Conservation (phyloP, 1,140 invertebrate genomes). For the Proales similis region DNA sequence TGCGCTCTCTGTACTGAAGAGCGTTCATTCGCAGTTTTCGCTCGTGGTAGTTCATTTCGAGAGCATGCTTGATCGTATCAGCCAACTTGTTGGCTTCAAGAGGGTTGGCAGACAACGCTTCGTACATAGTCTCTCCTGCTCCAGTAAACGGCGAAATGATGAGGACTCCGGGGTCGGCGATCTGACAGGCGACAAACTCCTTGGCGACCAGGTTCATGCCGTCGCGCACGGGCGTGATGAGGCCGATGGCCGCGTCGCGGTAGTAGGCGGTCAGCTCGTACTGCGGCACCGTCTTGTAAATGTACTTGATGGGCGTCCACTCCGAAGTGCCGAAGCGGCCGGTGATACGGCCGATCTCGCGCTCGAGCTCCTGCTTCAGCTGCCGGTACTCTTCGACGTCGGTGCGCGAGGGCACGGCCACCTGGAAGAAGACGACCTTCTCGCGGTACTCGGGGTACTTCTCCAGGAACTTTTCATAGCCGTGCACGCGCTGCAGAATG, state of each 20-base stretch:
- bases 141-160: constrained; percentile 82
- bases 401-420: constrained; percentile 77
- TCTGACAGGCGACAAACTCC: constrained; percentile 84
- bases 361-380: constrained; percentile 80
- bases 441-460: constrained; percentile 77
- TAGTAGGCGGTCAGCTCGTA: constrained; percentile 71
- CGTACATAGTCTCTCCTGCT: constrained; percentile 59
- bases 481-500: constrained; percentile 70
- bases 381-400: constrained; percentile 84
- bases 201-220: constrained; percentile 90
- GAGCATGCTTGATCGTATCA: constrained; percentile 72
- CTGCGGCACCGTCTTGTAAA: constrained; percentile 74
- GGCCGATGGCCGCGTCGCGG: constrained; percentile 70
- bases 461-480: constrained; percentile 72
- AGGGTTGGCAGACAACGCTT: constrained; percentile 77
- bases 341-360: constrained; percentile 75
- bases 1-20: constrained; percentile 64
- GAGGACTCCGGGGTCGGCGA: constrained; percentile 71
- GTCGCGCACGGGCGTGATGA: constrained; percentile 76
- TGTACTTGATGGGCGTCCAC: constrained; percentile 82
- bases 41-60: constrained; percentile 83
- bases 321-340: constrained; percentile 70
- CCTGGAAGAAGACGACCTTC: constrained; percentile 69
- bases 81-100: constrained; percentile 78
- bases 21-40: constrained; percentile 73